phyloP scores from a whole-genome alignment of 2,797 vertebrate species.

The Eospalax fontanierii region DNA sequence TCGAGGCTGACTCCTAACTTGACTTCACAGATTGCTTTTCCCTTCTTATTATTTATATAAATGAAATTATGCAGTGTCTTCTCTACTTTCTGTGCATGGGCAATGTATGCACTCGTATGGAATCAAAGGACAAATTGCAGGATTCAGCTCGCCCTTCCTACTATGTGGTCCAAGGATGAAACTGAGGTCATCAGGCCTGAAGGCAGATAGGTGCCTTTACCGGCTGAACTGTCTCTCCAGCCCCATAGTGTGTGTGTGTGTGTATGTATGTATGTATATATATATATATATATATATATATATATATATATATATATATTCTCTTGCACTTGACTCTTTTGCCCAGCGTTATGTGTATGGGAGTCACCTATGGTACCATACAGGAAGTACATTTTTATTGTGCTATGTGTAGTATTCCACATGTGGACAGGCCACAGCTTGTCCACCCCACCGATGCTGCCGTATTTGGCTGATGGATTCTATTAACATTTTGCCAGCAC shows the following conservation, averaged over 20 bases:
- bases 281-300: no score
- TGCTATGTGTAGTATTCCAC: neutral
- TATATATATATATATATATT: no score
- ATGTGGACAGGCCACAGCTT: neutral
- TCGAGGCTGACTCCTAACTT: neutral
- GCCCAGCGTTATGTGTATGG: neutral
- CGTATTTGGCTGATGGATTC: neutral
- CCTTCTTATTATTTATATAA: constrained; percentile 25
- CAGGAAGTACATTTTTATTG: neutral
- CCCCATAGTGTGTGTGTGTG: no score
- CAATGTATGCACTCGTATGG: neutral
- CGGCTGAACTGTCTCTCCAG: neutral
- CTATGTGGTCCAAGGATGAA: neutral
- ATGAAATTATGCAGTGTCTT: neutral
- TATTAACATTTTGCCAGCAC: constrained; percentile 1
- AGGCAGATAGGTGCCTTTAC: neutral
- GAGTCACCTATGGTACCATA: neutral
- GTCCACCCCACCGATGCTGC: neutral
- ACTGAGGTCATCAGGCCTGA: neutral
- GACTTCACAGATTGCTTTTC: neutral
- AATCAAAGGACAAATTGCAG: neutral
- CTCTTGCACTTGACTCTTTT: neutral
- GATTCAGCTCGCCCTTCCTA: neutral
- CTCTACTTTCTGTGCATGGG: neutral
- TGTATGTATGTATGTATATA: no score